Percentiles rank a stretch among this genome's conserved stretches.
Evolutionary conservation across 2,888 invertebrate genomes (phyloP).

Genomic region (Nemotelus nigrinus): DNA sequence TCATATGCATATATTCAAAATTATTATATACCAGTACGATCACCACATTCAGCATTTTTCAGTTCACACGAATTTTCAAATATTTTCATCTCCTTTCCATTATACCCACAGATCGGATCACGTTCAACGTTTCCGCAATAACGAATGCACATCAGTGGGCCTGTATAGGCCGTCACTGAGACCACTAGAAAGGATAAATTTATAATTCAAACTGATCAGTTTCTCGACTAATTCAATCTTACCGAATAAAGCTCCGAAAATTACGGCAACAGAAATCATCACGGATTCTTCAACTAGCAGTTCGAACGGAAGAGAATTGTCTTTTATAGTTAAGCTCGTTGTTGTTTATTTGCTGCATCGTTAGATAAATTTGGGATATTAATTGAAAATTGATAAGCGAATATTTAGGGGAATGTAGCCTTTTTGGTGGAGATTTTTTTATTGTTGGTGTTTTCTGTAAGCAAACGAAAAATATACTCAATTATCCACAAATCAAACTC

Average conservation of each 20-base stretch:
- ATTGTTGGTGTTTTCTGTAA: too few relatives aligned
- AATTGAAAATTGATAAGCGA: too few relatives aligned
- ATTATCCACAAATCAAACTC: too few relatives aligned
- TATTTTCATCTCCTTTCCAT: conserved; percentile 30
- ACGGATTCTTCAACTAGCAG: too few relatives aligned
- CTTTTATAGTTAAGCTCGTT: too few relatives aligned
- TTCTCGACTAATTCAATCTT: background rate
- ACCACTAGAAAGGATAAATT: background rate
- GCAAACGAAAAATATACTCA: too few relatives aligned
- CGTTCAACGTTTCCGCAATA: conserved; percentile 15
- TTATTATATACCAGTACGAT: background rate
- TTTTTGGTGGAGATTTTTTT: too few relatives aligned
- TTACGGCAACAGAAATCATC: background rate
- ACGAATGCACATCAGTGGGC: conserved; percentile 20
- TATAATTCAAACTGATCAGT: background rate
- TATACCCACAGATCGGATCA: conserved; percentile 16
- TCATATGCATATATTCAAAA: background rate
- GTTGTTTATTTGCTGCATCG: too few relatives aligned
- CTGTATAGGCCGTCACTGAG: conserved; percentile 7
- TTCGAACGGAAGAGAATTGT: too few relatives aligned
- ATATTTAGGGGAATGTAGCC: too few relatives aligned
- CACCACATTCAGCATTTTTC: conserved; percentile 22
- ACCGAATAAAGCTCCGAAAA: conserved; percentile 2
- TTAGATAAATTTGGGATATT: too few relatives aligned
- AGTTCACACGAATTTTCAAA: conserved; percentile 29